Conservation (phyloP, 2,888 invertebrate species). For the Agrilus cyanescens region DNA sequence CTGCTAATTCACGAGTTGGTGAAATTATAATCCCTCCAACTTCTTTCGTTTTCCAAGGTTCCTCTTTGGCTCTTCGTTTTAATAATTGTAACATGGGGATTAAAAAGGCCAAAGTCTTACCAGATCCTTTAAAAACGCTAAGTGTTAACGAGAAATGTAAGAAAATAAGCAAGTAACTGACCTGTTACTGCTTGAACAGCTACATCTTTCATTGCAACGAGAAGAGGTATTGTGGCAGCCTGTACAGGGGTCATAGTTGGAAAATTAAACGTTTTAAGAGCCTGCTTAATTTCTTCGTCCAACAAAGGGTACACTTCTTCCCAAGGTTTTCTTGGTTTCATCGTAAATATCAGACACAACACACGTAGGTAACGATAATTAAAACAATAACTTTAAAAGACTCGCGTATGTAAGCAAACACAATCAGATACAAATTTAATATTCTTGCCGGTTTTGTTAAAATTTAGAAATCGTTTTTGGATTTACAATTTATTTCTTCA, state of each 20-base stretch:
- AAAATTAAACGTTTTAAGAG: conserved; percentile 42
- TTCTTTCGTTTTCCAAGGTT: conserved; percentile 57
- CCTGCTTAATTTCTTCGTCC: conserved; percentile 34
- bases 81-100: conserved; percentile 86
- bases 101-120: conserved; percentile 93
- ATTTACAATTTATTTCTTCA: no score
- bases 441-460: no score
- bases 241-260: conserved; percentile 51
- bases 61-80: conserved; percentile 45
- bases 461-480: no score
- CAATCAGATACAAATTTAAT: no score
- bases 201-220: conserved; percentile 87
- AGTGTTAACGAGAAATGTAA: not conserved
- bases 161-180: conserved; percentile 8
- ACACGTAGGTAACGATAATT: no score
- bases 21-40: conserved; percentile 86
- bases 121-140: conserved; percentile 56
- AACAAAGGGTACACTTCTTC: conserved; percentile 35
- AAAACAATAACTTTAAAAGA: no score
- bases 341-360: no score
- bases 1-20: conserved; percentile 90
- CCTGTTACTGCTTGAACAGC: conserved; percentile 93
- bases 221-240: conserved; percentile 79
- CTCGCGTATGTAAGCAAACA: no score
- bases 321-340: conserved; percentile 33